Evolutionary conservation across 2,888 invertebrate species (phyloP).

Genomic region (Meganola albula): DNA sequence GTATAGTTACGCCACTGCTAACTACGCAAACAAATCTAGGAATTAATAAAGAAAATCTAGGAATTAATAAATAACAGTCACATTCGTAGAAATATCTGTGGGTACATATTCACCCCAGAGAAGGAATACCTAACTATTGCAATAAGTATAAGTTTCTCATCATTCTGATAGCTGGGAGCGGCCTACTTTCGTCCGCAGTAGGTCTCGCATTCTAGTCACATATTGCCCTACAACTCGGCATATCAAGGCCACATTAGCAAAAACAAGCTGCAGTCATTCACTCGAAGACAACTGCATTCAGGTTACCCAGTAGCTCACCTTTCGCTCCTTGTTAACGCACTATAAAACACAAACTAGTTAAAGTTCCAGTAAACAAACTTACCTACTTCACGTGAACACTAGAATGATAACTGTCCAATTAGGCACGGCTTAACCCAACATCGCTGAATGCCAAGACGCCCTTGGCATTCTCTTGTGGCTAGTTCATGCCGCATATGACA

Average conservation of each 20-base stretch:
- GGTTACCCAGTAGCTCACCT: conserved; percentile 42
- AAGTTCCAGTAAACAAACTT: conserved; percentile 11
- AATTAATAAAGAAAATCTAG: too few species aligned
- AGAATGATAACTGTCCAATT: conserved; percentile 6
- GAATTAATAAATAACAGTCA: too few species aligned
- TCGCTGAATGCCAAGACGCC: too few species aligned
- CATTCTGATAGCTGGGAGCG: conserved; percentile 50
- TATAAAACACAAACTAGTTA: conserved; percentile 16
- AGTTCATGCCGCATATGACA: too few species aligned
- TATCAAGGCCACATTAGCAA: conserved; percentile 57
- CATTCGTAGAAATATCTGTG: too few species aligned
- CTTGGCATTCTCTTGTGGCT: too few species aligned
- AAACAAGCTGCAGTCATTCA: conserved; percentile 48
- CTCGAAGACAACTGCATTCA: conserved; percentile 54
- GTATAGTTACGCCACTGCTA: too few species aligned
- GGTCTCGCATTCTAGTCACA: conserved; percentile 38
- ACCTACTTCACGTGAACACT: conserved; percentile 2
- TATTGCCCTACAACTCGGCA: conserved; percentile 56
- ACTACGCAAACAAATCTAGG: too few species aligned
- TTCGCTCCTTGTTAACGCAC: conserved; percentile 30
- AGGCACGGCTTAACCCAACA: too few species aligned
- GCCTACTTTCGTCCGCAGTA: conserved; percentile 55
- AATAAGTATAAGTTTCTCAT: conserved; percentile 65
- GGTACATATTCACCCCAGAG: conserved; percentile 28
- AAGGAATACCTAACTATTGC: conserved; percentile 32